Conservation (phyloP, 2,888 invertebrate species). For the Metalampra italica region DNA sequence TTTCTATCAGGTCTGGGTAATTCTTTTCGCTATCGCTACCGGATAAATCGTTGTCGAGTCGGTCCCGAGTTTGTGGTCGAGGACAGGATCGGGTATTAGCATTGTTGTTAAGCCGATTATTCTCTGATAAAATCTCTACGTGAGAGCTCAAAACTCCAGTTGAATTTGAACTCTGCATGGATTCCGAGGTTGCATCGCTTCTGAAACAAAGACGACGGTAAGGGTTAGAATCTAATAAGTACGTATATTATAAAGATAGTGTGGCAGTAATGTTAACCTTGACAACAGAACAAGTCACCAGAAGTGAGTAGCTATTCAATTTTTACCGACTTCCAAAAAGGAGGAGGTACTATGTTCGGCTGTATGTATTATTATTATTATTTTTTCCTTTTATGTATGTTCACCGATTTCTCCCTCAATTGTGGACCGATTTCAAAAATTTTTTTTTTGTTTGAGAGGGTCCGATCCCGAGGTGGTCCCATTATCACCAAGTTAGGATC, state of each 20-base stretch:
- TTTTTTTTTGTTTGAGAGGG: too few species aligned
- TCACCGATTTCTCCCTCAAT: too few species aligned
- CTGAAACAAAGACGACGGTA: slow-evolving; percentile 53
- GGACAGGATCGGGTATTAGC: slow-evolving; percentile 52
- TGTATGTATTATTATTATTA: too few species aligned
- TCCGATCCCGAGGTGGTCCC: too few species aligned
- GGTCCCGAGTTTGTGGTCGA: slow-evolving; percentile 55
- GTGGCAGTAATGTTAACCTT: too few species aligned
- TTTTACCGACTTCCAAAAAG: too few species aligned
- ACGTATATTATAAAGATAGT: background rate
- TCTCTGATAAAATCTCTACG: slow-evolving; percentile 56
- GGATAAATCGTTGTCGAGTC: slow-evolving; percentile 70
- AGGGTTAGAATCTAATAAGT: slow-evolving; percentile 5
- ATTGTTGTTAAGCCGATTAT: slow-evolving; percentile 61
- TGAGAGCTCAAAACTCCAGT: slow-evolving; percentile 58
- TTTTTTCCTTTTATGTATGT: too few species aligned
- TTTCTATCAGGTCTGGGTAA: slow-evolving; percentile 77
- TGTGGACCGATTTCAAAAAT: too few species aligned
- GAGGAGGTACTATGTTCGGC: too few species aligned
- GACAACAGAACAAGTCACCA: too few species aligned
- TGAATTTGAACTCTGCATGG: slow-evolving; percentile 78
- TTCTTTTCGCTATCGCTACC: slow-evolving; percentile 75
- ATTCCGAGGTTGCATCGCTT: slow-evolving; percentile 68
- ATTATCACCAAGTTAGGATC: too few species aligned
- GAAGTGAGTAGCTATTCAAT: too few species aligned